Evolutionary conservation across 1,140 invertebrate species (phyloP).

Genomic region (Drosophila fuyamai): DNA sequence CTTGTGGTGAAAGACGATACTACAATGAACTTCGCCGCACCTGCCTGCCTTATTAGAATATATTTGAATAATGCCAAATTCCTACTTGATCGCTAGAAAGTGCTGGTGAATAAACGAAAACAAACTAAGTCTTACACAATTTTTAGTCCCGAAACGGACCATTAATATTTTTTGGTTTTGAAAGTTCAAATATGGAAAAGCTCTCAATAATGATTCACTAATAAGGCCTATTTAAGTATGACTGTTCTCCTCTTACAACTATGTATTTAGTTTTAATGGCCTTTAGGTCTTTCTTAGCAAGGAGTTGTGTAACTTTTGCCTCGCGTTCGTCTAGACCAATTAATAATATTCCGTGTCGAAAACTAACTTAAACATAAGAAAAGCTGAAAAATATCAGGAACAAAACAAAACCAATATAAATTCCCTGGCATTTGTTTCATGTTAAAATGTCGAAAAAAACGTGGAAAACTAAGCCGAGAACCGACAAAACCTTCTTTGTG

Average conservation of each 20-base stretch:
- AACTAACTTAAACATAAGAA: constrained; percentile 61
- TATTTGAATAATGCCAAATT: no score
- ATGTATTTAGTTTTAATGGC: constrained; percentile 25
- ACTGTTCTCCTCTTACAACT: background rate
- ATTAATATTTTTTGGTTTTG: no score
- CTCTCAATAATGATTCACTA: background rate
- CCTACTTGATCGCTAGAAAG: no score
- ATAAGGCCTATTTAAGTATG: background rate
- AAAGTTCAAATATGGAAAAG: background rate
- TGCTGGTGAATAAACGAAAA: no score
- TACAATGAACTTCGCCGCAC: background rate
- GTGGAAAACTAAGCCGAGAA: constrained; percentile 43
- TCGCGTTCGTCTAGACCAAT: constrained; percentile 68
- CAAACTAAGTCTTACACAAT: no score
- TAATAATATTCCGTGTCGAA: constrained; percentile 78
- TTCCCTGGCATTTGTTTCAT: constrained; percentile 58
- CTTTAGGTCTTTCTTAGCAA: constrained; percentile 29
- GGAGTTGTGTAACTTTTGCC: constrained; percentile 39
- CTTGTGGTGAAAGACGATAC: background rate
- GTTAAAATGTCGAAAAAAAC: constrained; percentile 26
- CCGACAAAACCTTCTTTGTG: constrained; percentile 21
- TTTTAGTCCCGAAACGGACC: no score
- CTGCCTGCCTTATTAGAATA: background rate
- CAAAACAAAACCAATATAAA: constrained; percentile 62
- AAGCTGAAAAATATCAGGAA: constrained; percentile 33